Evolutionary conservation across 1,140 invertebrate species (phyloP).

Genomic region (Bradynema listronoti): DNA sequence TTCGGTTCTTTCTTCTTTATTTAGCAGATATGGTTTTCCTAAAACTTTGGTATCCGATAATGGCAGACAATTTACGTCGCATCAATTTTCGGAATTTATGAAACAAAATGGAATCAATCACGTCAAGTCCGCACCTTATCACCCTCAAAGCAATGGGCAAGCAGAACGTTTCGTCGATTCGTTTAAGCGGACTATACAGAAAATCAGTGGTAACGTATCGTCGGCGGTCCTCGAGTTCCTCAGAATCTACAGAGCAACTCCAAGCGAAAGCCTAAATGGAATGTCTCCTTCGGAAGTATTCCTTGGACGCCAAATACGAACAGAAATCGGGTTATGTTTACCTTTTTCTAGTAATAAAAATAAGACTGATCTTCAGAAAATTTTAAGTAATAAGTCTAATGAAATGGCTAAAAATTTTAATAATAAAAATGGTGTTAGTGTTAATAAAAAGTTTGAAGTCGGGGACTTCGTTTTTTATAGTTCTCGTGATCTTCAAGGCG

Average conservation of each 20-base stretch:
- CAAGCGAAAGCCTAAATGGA: not conserved
- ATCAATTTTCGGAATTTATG: constrained; percentile 3
- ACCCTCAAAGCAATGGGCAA: constrained; percentile 13
- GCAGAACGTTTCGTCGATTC: constrained; percentile 8
- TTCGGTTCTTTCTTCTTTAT: no score
- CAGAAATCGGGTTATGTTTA: not conserved
- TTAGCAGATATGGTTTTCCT: no score
- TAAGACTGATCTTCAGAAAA: no score
- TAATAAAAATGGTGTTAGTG: no score
- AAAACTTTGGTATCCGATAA: no score
- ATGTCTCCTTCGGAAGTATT: constrained; percentile 12
- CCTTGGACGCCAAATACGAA: constrained; percentile 5
- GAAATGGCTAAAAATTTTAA: no score
- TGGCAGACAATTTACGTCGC: not conserved
- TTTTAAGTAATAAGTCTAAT: no score
- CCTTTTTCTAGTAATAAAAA: not conserved
- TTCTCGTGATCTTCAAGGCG: no score
- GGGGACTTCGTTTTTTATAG: no score
- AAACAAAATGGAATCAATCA: constrained; percentile 16
- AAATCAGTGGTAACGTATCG: constrained; percentile 6
- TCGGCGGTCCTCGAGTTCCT: constrained; percentile 4
- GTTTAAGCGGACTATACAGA: constrained; percentile 4
- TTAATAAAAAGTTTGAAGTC: no score
- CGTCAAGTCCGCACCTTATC: constrained; percentile 8
- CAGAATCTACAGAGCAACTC: constrained; percentile 4